Base-by-base conservation (phyloP, 2,888 invertebrate species). In the Meganola albula region DNA sequence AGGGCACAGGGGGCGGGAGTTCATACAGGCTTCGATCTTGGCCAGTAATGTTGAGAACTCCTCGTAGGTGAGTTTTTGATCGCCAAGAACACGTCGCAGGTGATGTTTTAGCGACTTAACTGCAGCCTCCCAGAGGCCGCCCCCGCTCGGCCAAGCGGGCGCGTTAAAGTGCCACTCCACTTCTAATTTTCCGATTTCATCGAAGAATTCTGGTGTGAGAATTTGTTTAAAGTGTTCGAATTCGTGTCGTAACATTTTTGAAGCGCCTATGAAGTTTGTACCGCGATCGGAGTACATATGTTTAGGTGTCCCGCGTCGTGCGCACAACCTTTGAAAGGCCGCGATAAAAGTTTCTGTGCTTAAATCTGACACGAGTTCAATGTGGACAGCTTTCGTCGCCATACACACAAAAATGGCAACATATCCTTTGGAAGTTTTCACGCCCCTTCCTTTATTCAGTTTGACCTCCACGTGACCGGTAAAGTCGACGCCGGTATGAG, bases 1-100 rank as follows among this genome's bases (percentile, higher is more conserved):
- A 1, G 42, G 29, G 10, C 29, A 45, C 6, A 49, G 27, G 1
- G 46, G 44, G 5, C 46, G 34, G 1, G 45, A 46, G 14, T 48
- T 46, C n/a, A 48, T 23, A 31, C 40, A 43, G 4, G 38, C 43
- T 10, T 28, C 28, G 9, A 28, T 12, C 13, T 28, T 20, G 1
- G 22, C 8, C 4, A 28, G 9, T 10, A 28, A 21, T 6, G 28
- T 22, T 9, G 21, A 12, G 11, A 28, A 9, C 22, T 28, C 28
- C 10, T 28, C 28, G 8, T 10, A 28, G 1, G 28, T 28, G 7
- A 28, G 21, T 8, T 18, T 28, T 8, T 18, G 12, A 16, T 28
- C 21, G 1, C 27, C 27, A 5, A 28, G n/a, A 12, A 28, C 28
- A n/a, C 28, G 20, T 9, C 22, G 20, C 7, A 28, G 10, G 10